Base-by-base conservation (phyloP, 2,888 invertebrate genomes). In the Caenorhabditis sinica region DNA sequence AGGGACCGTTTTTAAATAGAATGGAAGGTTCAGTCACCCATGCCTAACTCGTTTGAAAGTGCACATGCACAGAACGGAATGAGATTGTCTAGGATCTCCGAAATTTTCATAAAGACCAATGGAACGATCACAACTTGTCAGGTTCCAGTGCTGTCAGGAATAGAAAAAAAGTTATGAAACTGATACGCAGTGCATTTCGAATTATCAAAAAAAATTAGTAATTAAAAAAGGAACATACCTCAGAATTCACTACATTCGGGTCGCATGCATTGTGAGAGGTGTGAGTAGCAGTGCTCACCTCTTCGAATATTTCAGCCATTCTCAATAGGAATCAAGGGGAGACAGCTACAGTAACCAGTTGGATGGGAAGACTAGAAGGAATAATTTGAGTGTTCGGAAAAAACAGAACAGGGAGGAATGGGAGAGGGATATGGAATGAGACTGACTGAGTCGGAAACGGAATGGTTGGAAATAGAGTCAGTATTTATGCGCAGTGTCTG, bases 221-320 rank as follows among this genome's bases (percentile, higher is more conserved):
- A 80, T n/a, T 17, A 79, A 72, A 68, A 53, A 65, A 45, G 28
- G 69, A 71, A 83, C 83, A 83, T 83, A 83, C 83, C 83, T 83
- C 83, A 74, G 79, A 74, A 15, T 30, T 73, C 68, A 83, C 74
- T 74, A 83, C 79, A 74, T 72, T 82, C 72, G 73, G 79, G 58
- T 79, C 83, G 61, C 83, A 83, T 79, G 79, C 79, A 79, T 79
- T 79, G 74, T 60, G 77, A 83, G 82, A 74, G 65, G 58, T 63
- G 74, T 75, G 80, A 81, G 80, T 76, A 63, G 80, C 72, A 65
- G 69, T 66, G 79, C 84, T 84, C 84, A 84, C 84, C 84, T 84
- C 84, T 58, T 84, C 84, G 72, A 75, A 80, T 71, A 81, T 49
- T 68, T 84, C 84, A 81, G 84, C 84, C 84, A 84, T 84, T 71